Evolutionary conservation across 2,797 vertebrate genomes (phyloP).

Genomic region (Sardinella longiceps): DNA sequence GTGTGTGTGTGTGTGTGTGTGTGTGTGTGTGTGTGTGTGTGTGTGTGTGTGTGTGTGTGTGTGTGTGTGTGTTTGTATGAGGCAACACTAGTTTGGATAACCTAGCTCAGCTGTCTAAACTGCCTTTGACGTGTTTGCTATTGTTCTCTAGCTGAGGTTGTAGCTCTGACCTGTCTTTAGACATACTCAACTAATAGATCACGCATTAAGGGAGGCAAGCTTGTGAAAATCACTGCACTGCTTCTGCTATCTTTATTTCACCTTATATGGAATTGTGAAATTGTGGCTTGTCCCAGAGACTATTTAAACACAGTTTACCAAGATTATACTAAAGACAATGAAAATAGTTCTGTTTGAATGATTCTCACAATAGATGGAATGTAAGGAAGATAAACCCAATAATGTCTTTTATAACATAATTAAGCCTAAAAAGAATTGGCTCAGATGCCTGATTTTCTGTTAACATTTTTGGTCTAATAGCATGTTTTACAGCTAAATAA

Average conservation of each 20-base stretch:
- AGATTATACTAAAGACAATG: background rate
- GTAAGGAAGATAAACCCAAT: background rate
- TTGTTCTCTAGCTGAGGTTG: background rate
- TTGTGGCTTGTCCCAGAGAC: background rate
- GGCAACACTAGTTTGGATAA: too few relatives aligned
- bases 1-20: too few relatives aligned
- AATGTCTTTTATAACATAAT: background rate
- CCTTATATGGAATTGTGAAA: slow-evolving; percentile 36
- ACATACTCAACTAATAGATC: slow-evolving; percentile 22
- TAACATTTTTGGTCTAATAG: background rate
- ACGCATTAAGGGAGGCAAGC: slow-evolving; percentile 25
- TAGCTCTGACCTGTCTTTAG: slow-evolving; percentile 14
- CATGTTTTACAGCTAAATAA: background rate
- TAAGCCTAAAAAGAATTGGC: background rate
- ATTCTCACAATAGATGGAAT: background rate
- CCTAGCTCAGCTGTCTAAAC: background rate
- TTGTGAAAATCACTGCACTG: slow-evolving; percentile 31
- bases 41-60: too few relatives aligned
- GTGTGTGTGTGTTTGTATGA: too few relatives aligned
- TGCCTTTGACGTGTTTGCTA: slow-evolving; percentile 23
- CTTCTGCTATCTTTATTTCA: slow-evolving; percentile 28
- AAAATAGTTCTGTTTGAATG: background rate
- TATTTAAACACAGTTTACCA: background rate
- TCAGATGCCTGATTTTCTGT: background rate
- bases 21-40: too few relatives aligned